Conservation (phyloP, 2,888 invertebrate species). For the Lasioglossum pauxillum region DNA sequence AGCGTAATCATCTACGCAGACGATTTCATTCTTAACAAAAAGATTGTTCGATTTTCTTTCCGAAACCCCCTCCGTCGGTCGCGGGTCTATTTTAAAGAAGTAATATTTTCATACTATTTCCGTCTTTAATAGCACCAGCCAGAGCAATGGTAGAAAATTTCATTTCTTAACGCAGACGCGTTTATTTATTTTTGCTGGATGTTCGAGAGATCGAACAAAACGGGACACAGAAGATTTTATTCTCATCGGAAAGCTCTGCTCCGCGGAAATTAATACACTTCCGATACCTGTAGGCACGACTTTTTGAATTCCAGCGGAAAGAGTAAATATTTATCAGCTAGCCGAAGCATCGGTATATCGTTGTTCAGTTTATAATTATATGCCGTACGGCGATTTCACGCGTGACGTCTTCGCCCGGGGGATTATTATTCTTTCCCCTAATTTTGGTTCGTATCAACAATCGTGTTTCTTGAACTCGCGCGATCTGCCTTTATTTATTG, state of each 20-base stretch:
- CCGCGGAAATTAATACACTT: not conserved
- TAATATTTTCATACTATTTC: slow-evolving; percentile 26
- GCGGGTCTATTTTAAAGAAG: slow-evolving; percentile 22
- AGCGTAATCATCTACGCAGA: not conserved
- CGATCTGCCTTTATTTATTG: slow-evolving; percentile 28
- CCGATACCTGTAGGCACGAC: not conserved
- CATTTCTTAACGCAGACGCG: not conserved
- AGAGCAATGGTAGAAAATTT: not conserved
- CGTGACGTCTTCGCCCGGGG: not conserved
- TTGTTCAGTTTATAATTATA: slow-evolving; percentile 4
- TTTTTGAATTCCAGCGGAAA: not conserved
- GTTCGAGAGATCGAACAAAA: not conserved
- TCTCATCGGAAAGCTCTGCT: not conserved
- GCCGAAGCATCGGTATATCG: not conserved
- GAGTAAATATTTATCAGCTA: not conserved
- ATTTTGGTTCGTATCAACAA: slow-evolving; percentile 42
- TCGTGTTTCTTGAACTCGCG: not conserved
- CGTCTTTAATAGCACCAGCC: slow-evolving; percentile 14
- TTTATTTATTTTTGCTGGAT: not conserved
- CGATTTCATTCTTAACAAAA: not conserved
- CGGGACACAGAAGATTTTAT: not conserved
- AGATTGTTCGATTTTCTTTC: not conserved
- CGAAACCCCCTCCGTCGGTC: not conserved
- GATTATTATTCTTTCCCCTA: slow-evolving; percentile 54
- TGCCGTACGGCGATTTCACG: not conserved